phyloP scores from a whole-genome alignment of 1,140 invertebrate species.

The Drosophila murphyi region DNA sequence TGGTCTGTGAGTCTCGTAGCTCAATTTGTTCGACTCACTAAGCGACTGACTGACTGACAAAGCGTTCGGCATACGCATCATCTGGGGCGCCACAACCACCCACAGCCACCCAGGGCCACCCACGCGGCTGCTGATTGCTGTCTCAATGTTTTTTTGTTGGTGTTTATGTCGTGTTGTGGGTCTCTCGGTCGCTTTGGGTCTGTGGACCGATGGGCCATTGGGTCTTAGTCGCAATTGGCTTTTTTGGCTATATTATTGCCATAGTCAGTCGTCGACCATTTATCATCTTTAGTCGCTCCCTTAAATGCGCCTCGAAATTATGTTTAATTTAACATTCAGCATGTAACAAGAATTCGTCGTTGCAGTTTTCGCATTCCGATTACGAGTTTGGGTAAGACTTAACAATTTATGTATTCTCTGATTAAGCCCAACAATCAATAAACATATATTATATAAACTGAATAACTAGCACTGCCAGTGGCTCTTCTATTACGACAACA shows the following conservation, averaged over 20 bases:
- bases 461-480: background rate
- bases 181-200: background rate
- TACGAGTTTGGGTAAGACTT: background rate
- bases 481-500: no score
- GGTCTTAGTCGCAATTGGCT: slow-evolving; percentile 37
- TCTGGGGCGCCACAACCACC: slow-evolving; percentile 34
- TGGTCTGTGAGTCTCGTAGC: slow-evolving; percentile 21
- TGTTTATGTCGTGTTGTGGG: background rate
- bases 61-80: slow-evolving; percentile 33
- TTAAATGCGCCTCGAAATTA: slow-evolving; percentile 57
- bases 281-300: slow-evolving; percentile 61
- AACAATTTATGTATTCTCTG: slow-evolving; percentile 34
- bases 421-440: slow-evolving; percentile 15
- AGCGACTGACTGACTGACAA: slow-evolving; percentile 22
- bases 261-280: slow-evolving; percentile 46
- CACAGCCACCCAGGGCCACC: slow-evolving; percentile 4
- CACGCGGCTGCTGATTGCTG: slow-evolving; percentile 32
- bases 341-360: slow-evolving; percentile 9
- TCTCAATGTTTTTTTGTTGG: slow-evolving; percentile 37
- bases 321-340: slow-evolving; percentile 53
- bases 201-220: slow-evolving; percentile 3
- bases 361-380: slow-evolving; percentile 4
- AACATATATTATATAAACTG: slow-evolving; percentile 11
- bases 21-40: slow-evolving; percentile 46
- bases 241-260: slow-evolving; percentile 27